Conservation (phyloP, 2,113 vertebrate genomes). For the Onychorhynchus coronatus region DNA sequence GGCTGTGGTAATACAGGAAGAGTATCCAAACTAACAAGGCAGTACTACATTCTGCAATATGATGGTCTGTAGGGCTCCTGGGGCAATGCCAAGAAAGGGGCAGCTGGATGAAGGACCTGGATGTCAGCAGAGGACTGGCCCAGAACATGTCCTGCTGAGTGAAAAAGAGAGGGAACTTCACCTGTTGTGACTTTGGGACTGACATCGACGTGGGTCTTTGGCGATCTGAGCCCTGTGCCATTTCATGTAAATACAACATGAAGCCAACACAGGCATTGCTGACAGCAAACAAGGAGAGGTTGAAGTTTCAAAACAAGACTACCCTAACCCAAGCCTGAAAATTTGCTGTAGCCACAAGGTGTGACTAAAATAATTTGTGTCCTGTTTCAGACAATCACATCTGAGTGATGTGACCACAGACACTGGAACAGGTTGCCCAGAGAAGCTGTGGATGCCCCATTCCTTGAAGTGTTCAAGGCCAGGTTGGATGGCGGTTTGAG, state of each 20-base stretch:
- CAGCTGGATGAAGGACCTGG: not conserved
- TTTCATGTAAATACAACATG: not conserved
- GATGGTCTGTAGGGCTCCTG: not conserved
- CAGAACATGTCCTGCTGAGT: not conserved
- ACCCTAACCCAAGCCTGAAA: not conserved
- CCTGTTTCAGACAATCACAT: not conserved
- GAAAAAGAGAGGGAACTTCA: not conserved
- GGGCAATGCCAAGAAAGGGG: not conserved
- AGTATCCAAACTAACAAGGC: not conserved
- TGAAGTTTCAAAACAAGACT: not conserved
- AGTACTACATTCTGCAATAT: fast-evolving
- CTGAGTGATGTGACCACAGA: not conserved
- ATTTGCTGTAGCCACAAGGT: not conserved
- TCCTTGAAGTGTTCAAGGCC: not conserved
- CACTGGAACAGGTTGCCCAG: not conserved
- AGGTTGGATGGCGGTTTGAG: not conserved
- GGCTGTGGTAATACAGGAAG: not conserved
- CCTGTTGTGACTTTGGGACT: fast-evolving
- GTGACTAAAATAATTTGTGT: not conserved
- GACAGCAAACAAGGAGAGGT: not conserved
- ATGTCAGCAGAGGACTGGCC: not conserved
- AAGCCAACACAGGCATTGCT: fast-evolving
- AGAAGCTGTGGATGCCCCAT: not conserved
- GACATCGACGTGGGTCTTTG: fast-evolving
- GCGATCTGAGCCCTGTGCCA: fast-evolving